Conservation (phyloP, 2,113 vertebrate genomes). For the Cariama cristata region DNA sequence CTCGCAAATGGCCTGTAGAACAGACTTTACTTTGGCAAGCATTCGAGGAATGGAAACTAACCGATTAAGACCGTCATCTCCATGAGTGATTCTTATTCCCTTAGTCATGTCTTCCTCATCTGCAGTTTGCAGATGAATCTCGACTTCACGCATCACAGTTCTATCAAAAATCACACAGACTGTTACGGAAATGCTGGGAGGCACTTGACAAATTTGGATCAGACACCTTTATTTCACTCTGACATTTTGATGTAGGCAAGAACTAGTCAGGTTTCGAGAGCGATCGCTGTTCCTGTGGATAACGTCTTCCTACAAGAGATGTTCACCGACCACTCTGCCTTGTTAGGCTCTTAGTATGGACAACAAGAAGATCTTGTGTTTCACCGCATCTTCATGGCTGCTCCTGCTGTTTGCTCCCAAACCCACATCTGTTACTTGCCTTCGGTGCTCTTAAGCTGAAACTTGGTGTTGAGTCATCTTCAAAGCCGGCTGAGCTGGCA, state of each 20-base stretch:
- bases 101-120: conserved; percentile 5
- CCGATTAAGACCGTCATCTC: conserved; percentile 1
- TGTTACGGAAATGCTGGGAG: neutral
- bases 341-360: rapidly evolving
- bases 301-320: neutral
- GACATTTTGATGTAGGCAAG: neutral
- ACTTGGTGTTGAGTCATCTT: neutral
- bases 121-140: neutral
- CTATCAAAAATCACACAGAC: conserved; percentile 4
- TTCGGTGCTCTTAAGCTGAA: neutral
- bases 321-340: neutral
- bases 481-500: neutral
- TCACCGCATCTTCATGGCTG: neutral
- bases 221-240: neutral
- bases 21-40: neutral
- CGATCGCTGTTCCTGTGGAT: rapidly evolving
- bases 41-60: neutral
- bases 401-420: neutral
- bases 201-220: neutral
- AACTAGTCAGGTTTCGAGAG: neutral
- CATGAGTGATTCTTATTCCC: neutral
- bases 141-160: neutral
- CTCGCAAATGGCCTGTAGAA: neutral
- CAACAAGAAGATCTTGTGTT: neutral
- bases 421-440: neutral